A percentile compares a stretch with the other conserved stretches of the same genome.
phyloP scores from a whole-genome alignment of 1,140 invertebrate genomes.

The Papilio polytes region DNA sequence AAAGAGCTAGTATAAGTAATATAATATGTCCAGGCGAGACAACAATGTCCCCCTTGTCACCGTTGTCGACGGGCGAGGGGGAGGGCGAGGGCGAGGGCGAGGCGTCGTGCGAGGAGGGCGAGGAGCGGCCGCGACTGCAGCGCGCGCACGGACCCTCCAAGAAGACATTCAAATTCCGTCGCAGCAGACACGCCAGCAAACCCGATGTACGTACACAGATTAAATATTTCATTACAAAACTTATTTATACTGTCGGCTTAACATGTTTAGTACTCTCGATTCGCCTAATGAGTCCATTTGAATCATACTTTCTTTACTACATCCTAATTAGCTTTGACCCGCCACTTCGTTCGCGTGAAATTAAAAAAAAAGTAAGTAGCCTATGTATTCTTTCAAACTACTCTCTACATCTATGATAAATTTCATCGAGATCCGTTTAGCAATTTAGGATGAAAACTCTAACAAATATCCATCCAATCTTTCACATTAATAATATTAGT shows the following conservation, averaged over 20 bases:
- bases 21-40: conserved; percentile 85
- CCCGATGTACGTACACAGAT: conserved; percentile 63
- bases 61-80: conserved; percentile 85
- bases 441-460: too few relatives aligned
- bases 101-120: conserved; percentile 41
- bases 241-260: not conserved
- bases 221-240: not conserved
- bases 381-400: too few relatives aligned
- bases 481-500: too few relatives aligned
- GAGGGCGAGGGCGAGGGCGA: conserved; percentile 27
- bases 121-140: conserved; percentile 91
- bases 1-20: not conserved
- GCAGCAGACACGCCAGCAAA: conserved; percentile 86
- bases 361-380: too few relatives aligned
- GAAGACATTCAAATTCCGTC: conserved; percentile 95
- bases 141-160: conserved; percentile 96
- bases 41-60: conserved; percentile 89
- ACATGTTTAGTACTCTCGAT: too few relatives aligned
- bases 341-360: too few relatives aligned
- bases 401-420: too few relatives aligned
- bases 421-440: too few relatives aligned
- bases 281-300: too few relatives aligned
- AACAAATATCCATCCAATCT: too few relatives aligned
- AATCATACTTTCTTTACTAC: too few relatives aligned
- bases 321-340: too few relatives aligned